A percentile compares a stretch with the other conserved stretches of the same genome.
Evolutionary conservation across 2,797 vertebrate species (phyloP).

Genomic region (Cuniculus paca): DNA sequence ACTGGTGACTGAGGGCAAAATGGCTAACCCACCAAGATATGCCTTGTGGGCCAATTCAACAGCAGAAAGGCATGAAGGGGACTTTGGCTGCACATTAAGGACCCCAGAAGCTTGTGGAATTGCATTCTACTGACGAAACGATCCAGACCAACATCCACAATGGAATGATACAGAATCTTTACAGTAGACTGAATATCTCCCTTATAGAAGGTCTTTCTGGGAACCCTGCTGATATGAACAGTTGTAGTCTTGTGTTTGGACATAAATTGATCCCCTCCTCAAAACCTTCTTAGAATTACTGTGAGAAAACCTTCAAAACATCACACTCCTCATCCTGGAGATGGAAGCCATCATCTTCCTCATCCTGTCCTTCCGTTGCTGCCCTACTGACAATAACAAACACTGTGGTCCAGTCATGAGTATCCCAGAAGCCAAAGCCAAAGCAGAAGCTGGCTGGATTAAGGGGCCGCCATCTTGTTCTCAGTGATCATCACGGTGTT

Average conservation of each 20-base stretch:
- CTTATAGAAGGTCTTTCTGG: slow-evolving; percentile 47
- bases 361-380: neutral
- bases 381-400: neutral
- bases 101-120: slow-evolving; percentile 94
- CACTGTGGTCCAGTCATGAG: neutral
- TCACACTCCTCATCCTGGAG: neutral
- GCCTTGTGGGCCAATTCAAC: slow-evolving; percentile 91
- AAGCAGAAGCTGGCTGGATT: neutral
- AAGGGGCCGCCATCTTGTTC: neutral
- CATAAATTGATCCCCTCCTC: neutral
- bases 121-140: slow-evolving; percentile 89
- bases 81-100: slow-evolving; percentile 92
- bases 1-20: slow-evolving; percentile 6
- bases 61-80: slow-evolving; percentile 89
- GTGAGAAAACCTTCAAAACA: neutral
- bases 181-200: slow-evolving; percentile 89
- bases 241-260: neutral
- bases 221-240: neutral
- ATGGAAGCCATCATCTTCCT: neutral
- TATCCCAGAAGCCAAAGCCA: neutral
- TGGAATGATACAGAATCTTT: neutral
- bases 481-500: neutral
- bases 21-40: slow-evolving; percentile 59
- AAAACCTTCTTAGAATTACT: neutral
- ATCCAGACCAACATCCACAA: neutral